Base-by-base conservation (phyloP, 2,888 invertebrate genomes). In the Harpalus rubripes region DNA sequence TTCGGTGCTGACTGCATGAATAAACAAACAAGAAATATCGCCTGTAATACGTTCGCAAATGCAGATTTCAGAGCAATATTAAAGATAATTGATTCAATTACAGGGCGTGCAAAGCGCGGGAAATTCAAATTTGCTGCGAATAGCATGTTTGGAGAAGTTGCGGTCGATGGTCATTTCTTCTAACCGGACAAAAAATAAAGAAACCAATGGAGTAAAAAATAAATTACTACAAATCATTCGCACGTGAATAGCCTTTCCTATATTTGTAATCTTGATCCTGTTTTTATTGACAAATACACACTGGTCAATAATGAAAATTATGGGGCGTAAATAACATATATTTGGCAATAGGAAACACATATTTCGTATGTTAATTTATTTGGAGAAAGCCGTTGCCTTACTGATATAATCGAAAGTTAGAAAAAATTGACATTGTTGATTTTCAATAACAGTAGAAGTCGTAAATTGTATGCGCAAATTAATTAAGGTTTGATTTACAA, bases 161-260 rank as follows among this genome's bases (percentile, higher is more conserved):
- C 16, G 78, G 78, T 78, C 59, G n/a, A 58, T n/a, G 26, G n/a
- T 58, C n/a, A 78, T 78, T 78, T 22, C 32, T 78, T 32, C 56
- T 78, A 78, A 78, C 15, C 58, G 26, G 78, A 59, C 15, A 76
- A 76, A 78, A 78, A 78, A 78, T 58, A 78, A 78, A 78, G 58
- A 78, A 78, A 78, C 78, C 59, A 80, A 80, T 41, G 16, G 80
- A 61, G 80, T 61, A 80, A 80, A 80, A 80, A 80, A 80, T 80
- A 80, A 61, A 80, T 80, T 80, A 61, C 80, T 12, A 80, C 63
- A 80, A 41, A 80, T 80, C 80, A 80, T 58, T 22, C 39, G 32
- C 78, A 78, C 78, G 26, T 58, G 78, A 78, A 58, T 78, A 78
- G 59, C 78, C 76, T 76, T 76, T 76, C 76, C 32, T 18, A 22